Evolutionary conservation across 2,797 vertebrate genomes (phyloP).

Genomic region (Rachycentron canadum): DNA sequence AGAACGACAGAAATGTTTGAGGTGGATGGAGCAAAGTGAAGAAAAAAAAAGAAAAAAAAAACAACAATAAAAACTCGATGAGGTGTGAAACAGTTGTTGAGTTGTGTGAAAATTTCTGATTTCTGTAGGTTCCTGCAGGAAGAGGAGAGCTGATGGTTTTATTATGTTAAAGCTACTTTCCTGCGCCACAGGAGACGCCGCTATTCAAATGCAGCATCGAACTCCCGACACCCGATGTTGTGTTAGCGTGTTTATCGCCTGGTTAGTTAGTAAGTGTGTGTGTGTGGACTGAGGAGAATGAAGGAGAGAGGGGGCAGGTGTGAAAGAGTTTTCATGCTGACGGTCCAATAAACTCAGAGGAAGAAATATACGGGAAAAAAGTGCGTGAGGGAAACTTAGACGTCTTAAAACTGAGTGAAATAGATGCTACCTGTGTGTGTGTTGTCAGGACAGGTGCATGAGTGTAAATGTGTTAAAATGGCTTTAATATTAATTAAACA

Average conservation of each 20-base stretch:
- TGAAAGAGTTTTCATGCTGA: constrained; percentile 6
- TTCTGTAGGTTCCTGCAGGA: background rate
- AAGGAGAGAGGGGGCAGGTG: background rate
- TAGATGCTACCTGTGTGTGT: background rate
- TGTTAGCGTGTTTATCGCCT: background rate
- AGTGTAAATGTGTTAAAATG: background rate
- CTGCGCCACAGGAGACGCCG: background rate
- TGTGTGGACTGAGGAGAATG: no score
- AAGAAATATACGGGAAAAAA: background rate
- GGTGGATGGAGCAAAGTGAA: background rate
- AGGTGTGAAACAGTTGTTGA: no score
- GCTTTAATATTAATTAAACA: background rate
- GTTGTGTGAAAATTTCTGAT: background rate
- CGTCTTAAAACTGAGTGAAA: background rate
- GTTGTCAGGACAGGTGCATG: background rate
- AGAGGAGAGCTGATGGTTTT: background rate
- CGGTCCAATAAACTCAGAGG: background rate
- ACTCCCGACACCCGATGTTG: background rate
- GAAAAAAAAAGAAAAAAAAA: background rate
- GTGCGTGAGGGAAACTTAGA: no score
- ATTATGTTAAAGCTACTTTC: background rate
- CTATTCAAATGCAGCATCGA: background rate
- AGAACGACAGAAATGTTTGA: no score
- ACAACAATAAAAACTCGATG: background rate
- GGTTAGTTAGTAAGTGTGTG: no score